A percentile compares a stretch with the other conserved stretches of the same genome.
Evolutionary conservation across 35 echinoderm and acorn worm genomes (phyloP).

Genomic region (Ophiothrix spiculata): DNA sequence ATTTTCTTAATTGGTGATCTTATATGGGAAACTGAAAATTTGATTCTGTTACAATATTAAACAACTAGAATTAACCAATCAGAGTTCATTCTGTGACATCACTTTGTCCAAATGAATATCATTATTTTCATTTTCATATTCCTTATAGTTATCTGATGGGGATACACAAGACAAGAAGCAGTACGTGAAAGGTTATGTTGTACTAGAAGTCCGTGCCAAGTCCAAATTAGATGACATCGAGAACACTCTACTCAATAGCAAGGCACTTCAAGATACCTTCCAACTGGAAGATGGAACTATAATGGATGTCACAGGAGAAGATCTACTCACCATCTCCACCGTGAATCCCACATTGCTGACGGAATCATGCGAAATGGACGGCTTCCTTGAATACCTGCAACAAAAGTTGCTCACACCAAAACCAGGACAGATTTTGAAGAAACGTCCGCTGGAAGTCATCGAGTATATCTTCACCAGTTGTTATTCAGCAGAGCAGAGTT

Average conservation of each 20-base stretch:
- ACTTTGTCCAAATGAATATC: too few species aligned
- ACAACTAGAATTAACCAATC: too few species aligned
- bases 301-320: conserved; percentile 58
- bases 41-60: too few species aligned
- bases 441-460: conserved; percentile 6
- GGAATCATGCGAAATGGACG: conserved; percentile 39
- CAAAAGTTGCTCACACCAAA: conserved; percentile 57
- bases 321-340: conserved; percentile 56
- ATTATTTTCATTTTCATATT: too few species aligned
- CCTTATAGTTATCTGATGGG: too few species aligned
- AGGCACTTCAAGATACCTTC: conserved; percentile 33
- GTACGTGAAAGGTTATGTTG: conserved; percentile 63
- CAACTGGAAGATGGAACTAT: conserved; percentile 37
- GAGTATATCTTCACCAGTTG: conserved; percentile 72
- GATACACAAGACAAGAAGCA: neutral
- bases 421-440: conserved; percentile 19
- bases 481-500: conserved; percentile 27
- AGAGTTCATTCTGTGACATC: too few species aligned
- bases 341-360: conserved; percentile 53
- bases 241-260: conserved; percentile 56
- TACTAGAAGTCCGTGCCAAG: conserved; percentile 66
- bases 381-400: conserved; percentile 46
- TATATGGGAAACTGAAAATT: too few species aligned
- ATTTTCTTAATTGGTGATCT: too few species aligned
- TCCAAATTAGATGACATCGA: conserved; percentile 69